Evolutionary conservation across 2,797 vertebrate genomes (phyloP).

Genomic region (Babyrousa celebensis): DNA sequence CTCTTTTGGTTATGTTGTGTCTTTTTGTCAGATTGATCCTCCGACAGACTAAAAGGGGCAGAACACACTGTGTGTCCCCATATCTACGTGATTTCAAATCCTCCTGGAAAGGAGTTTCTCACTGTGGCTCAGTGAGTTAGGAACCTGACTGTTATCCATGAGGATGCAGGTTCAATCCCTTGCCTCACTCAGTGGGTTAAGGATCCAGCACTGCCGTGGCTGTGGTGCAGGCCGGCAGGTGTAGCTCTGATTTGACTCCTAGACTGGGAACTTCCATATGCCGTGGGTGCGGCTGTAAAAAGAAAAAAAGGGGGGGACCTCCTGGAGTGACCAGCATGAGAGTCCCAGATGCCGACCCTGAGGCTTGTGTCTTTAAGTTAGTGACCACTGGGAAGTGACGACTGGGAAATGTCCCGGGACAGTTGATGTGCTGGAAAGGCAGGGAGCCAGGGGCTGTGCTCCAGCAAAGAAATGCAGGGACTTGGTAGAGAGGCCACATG

Average conservation of each 20-base stretch:
- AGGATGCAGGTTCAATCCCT: no score
- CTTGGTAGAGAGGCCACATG: not conserved
- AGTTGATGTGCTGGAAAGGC: not conserved
- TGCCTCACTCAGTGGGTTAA: no score
- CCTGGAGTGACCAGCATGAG: not conserved
- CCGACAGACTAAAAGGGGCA: not conserved
- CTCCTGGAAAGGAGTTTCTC: not conserved
- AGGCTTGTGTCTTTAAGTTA: not conserved
- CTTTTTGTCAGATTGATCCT: not conserved
- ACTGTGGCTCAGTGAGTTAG: no score
- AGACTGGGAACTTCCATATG: no score
- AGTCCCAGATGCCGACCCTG: not conserved
- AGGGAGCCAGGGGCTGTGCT: not conserved
- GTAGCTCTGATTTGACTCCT: no score
- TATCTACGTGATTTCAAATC: not conserved
- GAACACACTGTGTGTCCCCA: not conserved
- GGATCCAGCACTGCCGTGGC: no score
- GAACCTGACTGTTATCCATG: no score
- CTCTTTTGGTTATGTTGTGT: not conserved
- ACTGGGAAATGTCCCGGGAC: not conserved
- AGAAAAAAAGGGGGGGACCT: no score
- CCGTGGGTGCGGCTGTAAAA: no score
- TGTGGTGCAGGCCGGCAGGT: no score
- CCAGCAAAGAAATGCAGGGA: not conserved
- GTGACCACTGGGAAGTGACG: not conserved